Base-by-base conservation (phyloP, 1,140 invertebrate genomes). In the Uloborus diversus region DNA sequence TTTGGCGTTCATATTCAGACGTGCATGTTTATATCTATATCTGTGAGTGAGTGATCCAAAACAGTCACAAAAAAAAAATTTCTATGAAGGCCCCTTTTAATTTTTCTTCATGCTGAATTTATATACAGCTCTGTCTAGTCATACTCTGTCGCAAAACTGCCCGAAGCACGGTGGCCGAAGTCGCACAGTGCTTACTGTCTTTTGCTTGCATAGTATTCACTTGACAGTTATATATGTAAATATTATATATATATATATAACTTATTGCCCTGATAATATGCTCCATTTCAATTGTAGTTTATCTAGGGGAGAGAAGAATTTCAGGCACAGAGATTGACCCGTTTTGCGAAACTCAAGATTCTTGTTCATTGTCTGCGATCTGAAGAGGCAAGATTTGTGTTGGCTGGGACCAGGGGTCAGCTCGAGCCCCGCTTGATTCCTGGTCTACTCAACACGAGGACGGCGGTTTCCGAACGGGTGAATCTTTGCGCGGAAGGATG, bases 21-120 rank as follows among this genome's bases (percentile, higher is more conserved):
- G 65, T 79, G 76, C 76, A 79, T 79, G 76, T 79, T 79, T 79
- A 79, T 79, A 79, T 79, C 64, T 79, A 66, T 79, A 79, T 69
- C 64, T 79, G 76, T 79, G 76, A 79, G 57, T 79, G 76, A 79
- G 56, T 79, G 76, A 69, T 79, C 35, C 23, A 79, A 79, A 79
- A 73, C 23, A 59, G 25, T 17, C 9, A 27, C 5, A 35, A 57
- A 56, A 23, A 17, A 68, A 62, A 47, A 28, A 14, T 66, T 64
- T 68, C 30, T 35, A 37, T 59, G 42, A 27, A 42, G 30, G 33
- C 20, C 49, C 57, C 28, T 61, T 35, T 69, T 65, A 42, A 53
- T 30, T 65, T 79, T 66, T 66, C 27, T 57, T 68, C 64, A 68
- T 61, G 49, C 62, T 68, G 47, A 35, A 68, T 68, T n/a, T n/a